These are phyloP conservation scores for Neomorphus geoffroyi DNA, from an alignment of 2,797 vertebrate genomes.

Conservation along the genomic window DNA sequence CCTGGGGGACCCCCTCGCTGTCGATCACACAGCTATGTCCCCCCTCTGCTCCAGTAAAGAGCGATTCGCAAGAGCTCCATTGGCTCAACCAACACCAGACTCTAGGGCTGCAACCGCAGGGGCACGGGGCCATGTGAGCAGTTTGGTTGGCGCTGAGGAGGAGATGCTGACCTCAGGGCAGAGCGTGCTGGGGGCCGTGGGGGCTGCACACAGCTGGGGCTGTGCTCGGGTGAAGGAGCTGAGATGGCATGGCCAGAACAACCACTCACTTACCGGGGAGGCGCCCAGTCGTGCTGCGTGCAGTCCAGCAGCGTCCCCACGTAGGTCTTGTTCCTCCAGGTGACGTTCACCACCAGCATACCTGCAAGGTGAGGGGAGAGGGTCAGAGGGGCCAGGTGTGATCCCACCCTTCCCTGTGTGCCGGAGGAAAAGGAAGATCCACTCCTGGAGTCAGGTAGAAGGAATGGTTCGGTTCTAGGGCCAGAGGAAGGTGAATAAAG, in stretches of 20 bases:
- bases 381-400: not conserved
- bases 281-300: slow-evolving; percentile 97
- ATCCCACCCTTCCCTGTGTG: not conserved
- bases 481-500: fast-evolving
- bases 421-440: not conserved
- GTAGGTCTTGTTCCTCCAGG: slow-evolving; percentile 99
- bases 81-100: not conserved
- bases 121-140: not conserved
- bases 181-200: fast-evolving
- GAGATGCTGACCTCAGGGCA: not conserved
- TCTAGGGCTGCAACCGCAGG: fast-evolving
- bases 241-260: not conserved
- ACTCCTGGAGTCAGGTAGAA: fast-evolving
- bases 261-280: slow-evolving; percentile 85
- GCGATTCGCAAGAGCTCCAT: not conserved
- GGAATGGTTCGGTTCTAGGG: not conserved
- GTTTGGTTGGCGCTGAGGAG: not conserved
- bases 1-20: fast-evolving
- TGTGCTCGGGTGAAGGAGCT: fast-evolving
- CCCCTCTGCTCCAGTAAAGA: fast-evolving
- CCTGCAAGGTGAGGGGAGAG: slow-evolving; percentile 75
- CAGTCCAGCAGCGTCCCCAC: slow-evolving; percentile 97
- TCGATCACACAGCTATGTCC: not conserved
- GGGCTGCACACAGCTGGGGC: fast-evolving
- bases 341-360: slow-evolving; percentile 99